Conservation (phyloP, 2,113 vertebrate genomes). For the Silurus asotus region DNA sequence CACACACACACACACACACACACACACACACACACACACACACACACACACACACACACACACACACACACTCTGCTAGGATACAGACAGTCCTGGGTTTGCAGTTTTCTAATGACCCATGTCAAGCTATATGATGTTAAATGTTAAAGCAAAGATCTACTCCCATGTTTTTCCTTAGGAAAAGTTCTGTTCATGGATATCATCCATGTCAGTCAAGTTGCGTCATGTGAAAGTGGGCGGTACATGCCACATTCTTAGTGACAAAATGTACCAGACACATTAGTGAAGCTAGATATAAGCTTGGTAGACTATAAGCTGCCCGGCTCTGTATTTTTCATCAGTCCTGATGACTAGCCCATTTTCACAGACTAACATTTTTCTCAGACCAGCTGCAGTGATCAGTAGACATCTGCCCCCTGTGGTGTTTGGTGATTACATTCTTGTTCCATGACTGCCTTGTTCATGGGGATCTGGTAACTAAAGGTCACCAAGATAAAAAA, state of each 20-base stretch:
- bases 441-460: neutral
- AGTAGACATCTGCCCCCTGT: slow-evolving; percentile 27
- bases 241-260: neutral
- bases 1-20: too few species aligned
- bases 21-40: too few species aligned
- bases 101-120: neutral
- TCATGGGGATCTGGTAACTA: neutral
- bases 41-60: too few species aligned
- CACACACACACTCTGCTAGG: neutral
- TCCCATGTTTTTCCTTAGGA: neutral
- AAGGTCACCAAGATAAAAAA: neutral
- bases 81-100: neutral
- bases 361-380: slow-evolving; percentile 6
- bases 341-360: slow-evolving; percentile 8
- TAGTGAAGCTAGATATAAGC: neutral
- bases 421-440: slow-evolving; percentile 17
- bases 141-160: neutral
- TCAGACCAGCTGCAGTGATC: slow-evolving; percentile 15
- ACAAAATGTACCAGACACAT: neutral
- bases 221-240: neutral
- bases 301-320: neutral
- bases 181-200: neutral
- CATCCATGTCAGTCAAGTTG: neutral
- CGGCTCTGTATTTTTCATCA: slow-evolving; percentile 9
- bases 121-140: neutral